Percentiles rank a stretch among this genome's conserved stretches.
These are phyloP conservation scores for Anhinga anhinga DNA, from an alignment of 2,113 vertebrate species.

Conservation along the genomic window DNA sequence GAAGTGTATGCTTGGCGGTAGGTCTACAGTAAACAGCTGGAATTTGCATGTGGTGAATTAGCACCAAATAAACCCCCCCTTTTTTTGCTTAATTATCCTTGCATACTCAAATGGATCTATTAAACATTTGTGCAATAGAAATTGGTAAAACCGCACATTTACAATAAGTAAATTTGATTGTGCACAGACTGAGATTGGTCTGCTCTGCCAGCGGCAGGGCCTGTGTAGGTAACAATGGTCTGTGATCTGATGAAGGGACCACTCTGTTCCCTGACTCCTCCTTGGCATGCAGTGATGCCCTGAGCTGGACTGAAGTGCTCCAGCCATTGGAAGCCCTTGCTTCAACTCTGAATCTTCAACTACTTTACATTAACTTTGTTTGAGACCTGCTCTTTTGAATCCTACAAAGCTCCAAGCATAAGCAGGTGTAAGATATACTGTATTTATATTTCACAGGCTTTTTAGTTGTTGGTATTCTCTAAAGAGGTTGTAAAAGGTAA, in stretches of 20 bases:
- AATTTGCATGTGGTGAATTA: slow-evolving; percentile 57
- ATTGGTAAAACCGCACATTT: not conserved
- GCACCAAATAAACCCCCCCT: slow-evolving; percentile 26
- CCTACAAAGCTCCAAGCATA: not conserved
- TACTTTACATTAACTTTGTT: not conserved
- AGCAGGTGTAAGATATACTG: not conserved
- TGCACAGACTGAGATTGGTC: not conserved
- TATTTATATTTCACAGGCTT: not conserved
- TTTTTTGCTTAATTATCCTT: not conserved
- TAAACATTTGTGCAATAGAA: not conserved
- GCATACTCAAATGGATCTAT: not conserved
- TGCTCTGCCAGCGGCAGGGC: not conserved
- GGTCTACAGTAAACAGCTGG: slow-evolving; percentile 43
- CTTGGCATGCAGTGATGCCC: not conserved
- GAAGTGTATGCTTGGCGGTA: slow-evolving; percentile 22
- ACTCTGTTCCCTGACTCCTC: not conserved
- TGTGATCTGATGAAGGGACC: not conserved
- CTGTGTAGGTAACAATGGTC: not conserved
- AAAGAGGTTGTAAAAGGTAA: not conserved
- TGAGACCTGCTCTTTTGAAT: not conserved
- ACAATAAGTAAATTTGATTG: not conserved
- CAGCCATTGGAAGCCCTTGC: not conserved
- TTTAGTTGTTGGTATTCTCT: not conserved
- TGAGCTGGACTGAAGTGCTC: not conserved
- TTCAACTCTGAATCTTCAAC: not conserved